phyloP scores from a whole-genome alignment of 2,888 invertebrate genomes.

The Rugalucina vietnamica region DNA sequence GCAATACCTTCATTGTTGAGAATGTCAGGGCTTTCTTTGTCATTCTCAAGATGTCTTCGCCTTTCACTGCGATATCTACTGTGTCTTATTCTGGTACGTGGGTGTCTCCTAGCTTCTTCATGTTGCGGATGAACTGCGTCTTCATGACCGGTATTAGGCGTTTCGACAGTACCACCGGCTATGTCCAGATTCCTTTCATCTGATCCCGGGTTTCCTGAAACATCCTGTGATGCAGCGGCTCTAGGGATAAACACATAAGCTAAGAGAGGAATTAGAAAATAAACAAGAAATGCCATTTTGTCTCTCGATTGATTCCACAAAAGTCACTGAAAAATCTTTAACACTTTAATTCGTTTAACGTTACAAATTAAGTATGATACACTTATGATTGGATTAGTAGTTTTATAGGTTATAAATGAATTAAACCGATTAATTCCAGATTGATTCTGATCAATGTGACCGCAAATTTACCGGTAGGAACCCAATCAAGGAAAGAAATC shows the following conservation, averaged over 20 bases:
- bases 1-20: neutral
- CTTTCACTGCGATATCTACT: neutral
- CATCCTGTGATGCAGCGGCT: neutral
- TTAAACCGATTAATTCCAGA: too few relatives aligned
- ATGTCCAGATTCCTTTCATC: neutral
- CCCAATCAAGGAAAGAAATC: too few relatives aligned
- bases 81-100: neutral
- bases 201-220: neutral
- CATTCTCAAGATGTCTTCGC: neutral
- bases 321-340: too few relatives aligned
- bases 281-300: slow-evolving; percentile 25
- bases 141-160: neutral
- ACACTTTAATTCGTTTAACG: too few relatives aligned
- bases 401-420: too few relatives aligned
- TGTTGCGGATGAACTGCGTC: neutral
- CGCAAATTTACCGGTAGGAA: too few relatives aligned
- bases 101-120: neutral
- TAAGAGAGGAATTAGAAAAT: slow-evolving; percentile 22
- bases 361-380: too few relatives aligned
- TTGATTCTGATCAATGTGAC: too few relatives aligned
- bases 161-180: neutral
- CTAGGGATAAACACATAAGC: slow-evolving; percentile 24
- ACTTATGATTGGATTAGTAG: too few relatives aligned
- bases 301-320: too few relatives aligned
- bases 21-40: neutral